Conservation (phyloP, 2,797 vertebrate species). For the Basileuterus tristriatus region DNA sequence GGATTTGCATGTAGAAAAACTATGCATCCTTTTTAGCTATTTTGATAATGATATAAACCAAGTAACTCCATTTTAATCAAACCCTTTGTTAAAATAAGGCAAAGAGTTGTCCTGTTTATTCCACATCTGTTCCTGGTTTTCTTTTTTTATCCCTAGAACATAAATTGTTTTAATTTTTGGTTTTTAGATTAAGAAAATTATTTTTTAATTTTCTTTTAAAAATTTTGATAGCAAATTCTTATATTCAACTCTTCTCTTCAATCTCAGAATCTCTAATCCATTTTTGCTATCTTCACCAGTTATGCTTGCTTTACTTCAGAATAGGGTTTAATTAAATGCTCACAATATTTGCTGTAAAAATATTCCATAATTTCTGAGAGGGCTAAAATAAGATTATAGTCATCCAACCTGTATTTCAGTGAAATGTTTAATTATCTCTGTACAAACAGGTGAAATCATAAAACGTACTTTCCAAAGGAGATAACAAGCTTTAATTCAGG, state of each 20-base stretch:
- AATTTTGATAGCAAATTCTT: not conserved
- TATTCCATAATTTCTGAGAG: conserved; percentile 27
- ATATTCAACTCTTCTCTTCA: not conserved
- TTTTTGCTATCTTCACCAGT: not conserved
- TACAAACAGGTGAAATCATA: conserved; percentile 49
- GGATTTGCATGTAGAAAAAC: not conserved
- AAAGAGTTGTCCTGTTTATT: not conserved
- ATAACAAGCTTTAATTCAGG: conserved; percentile 63
- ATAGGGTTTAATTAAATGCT: conserved; percentile 40
- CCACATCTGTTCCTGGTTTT: not conserved
- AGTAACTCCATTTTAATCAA: not conserved
- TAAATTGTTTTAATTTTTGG: not conserved
- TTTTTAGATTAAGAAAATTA: not conserved
- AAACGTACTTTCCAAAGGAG: conserved; percentile 53
- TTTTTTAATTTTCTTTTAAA: not conserved
- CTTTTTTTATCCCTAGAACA: not conserved
- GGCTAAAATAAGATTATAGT: conserved; percentile 55
- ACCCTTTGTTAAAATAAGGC: not conserved
- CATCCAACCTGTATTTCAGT: conserved; percentile 26
- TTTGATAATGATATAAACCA: not conserved
- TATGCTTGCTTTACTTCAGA: conserved; percentile 23
- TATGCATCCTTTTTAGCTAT: not conserved
- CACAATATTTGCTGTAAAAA: conserved; percentile 50
- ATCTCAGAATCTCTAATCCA: not conserved
- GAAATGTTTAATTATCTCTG: conserved; percentile 59